A percentile compares a stretch with the other conserved stretches of the same genome.
Evolutionary conservation across 2,113 vertebrate genomes (phyloP).

Genomic region (Potamarius usumacintae): DNA sequence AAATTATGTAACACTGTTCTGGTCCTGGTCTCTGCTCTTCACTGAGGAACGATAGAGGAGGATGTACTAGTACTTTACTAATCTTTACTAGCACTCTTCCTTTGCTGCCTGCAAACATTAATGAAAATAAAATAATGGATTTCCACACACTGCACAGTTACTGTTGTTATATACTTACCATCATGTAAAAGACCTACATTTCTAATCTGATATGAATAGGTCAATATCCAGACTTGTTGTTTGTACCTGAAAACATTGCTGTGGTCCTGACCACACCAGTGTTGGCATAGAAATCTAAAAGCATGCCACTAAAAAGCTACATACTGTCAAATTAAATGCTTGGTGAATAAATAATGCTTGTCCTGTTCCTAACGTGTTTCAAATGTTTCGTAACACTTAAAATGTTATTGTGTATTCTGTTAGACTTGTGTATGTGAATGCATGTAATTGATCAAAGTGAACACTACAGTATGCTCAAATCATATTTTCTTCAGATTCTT

Average conservation of each 20-base stretch:
- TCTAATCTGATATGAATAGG: neutral
- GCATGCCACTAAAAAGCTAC: neutral
- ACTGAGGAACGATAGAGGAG: neutral
- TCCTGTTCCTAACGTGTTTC: neutral
- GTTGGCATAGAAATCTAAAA: neutral
- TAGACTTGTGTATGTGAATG: neutral
- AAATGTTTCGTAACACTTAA: neutral
- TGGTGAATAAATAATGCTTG: constrained; percentile 9
- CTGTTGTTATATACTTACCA: neutral
- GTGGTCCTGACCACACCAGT: neutral
- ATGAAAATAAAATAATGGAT: neutral
- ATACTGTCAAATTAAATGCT: neutral
- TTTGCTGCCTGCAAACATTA: neutral
- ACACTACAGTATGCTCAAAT: constrained; percentile 6
- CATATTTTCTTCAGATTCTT: constrained; percentile 1
- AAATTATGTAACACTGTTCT: neutral
- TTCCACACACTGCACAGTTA: neutral
- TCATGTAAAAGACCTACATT: neutral
- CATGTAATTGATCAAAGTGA: neutral
- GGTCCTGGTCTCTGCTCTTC: neutral
- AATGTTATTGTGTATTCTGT: neutral
- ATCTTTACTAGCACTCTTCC: neutral
- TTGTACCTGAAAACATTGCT: neutral
- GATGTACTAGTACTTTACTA: neutral
- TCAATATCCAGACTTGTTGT: neutral